Evolutionary conservation across 35 echinoderm and acorn worm genomes (phyloP), one percentile per base, ranked within the genome.

Genomic region (Ptychodera flava): DNA sequence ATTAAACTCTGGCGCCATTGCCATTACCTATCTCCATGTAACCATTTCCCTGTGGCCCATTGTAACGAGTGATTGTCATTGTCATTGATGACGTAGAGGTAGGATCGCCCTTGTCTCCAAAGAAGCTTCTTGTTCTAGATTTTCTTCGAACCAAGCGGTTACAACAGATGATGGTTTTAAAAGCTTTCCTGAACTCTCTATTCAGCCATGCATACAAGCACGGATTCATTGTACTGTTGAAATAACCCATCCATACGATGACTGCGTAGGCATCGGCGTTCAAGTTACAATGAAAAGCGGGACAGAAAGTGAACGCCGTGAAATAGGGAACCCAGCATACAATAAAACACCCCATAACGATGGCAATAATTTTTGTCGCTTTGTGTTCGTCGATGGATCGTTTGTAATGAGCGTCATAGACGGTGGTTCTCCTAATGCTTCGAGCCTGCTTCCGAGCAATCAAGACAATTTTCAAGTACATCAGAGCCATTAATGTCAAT

Each of bases 311-410:
- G 34, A 94, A 94, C 35, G 90, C 79, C 31, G 85, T 91, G 81
- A 94, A 94, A 77, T 94, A 94, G 0, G 92, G 92, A 0, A 94
- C 92, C 92, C 92, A 94, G 32, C 92, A 94, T 28, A 94, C 81
- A n/a, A 94, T 87, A 76, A 94, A 94, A 87, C 92, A 89, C 0
- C 92, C 86, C 92, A 94, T 94, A 14, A 94, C 90, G 16, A 88
- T 86, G 12, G 89, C 92, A 22, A 94, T 80, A 85, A 94, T 87
- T 87, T 94, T 94, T 28, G 89, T 90, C 0, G 92, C 89, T 83
- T 87, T 89, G 78, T 94, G 92, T 85, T 94, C 92, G 38, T 94
- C 92, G 28, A 94, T 64, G 22, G 45, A 64, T 22, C 45, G 45
- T 64, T 64, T 64, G 45, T 64, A 64, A 22, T 64, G 45, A 22